These are phyloP conservation scores for Heliornis fulica DNA, from an alignment of 2,113 vertebrate genomes.

Conservation along the genomic window DNA sequence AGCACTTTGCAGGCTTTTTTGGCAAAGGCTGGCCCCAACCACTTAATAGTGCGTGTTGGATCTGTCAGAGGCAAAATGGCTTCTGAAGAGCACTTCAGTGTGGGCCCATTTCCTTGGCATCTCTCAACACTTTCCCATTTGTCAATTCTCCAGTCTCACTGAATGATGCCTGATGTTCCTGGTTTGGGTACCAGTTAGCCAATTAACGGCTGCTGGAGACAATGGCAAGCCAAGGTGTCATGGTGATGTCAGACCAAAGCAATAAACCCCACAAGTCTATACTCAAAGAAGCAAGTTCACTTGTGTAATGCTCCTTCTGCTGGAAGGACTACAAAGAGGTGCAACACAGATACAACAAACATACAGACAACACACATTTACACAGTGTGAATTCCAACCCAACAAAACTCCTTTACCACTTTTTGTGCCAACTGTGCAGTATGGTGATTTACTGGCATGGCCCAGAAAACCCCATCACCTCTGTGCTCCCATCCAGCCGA, in stretches of 20 bases:
- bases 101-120: background rate
- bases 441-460: background rate
- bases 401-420: slow-evolving; percentile 60
- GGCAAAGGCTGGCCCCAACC: slow-evolving; percentile 18
- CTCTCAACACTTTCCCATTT: slow-evolving; percentile 40
- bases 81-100: slow-evolving; percentile 15
- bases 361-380: background rate
- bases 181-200: background rate
- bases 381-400: background rate
- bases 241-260: background rate
- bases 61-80: slow-evolving; percentile 42
- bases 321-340: background rate
- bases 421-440: background rate
- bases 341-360: slow-evolving; percentile 11
- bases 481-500: background rate
- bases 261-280: background rate
- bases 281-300: background rate
- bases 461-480: background rate
- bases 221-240: background rate
- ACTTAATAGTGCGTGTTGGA: background rate
- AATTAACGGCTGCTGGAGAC: background rate
- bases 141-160: background rate
- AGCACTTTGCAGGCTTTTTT: background rate
- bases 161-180: background rate
- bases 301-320: fast-evolving